Evolutionary conservation across 2,888 invertebrate species (phyloP), one percentile per base, ranked within the genome.

Genomic region (Fragum whitleyi): DNA sequence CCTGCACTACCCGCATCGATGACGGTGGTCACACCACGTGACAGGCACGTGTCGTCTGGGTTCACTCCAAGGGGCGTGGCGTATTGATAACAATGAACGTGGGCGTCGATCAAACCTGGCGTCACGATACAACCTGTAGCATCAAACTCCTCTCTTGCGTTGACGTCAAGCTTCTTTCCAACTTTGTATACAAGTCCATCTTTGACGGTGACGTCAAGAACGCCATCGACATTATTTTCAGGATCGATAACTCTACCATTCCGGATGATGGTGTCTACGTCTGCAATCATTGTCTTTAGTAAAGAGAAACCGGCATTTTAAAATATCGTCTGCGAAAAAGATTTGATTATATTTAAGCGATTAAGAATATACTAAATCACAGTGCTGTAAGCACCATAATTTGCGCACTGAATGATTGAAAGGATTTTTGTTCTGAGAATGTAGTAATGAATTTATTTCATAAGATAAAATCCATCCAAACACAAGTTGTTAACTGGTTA

Each of bases 1-100:
- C 92, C 92, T 84, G 92, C 79, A 74, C 92, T 92, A 47, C 92
- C 92, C 6, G 91, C 91, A 77, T 92, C 92, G 21, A 92, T 88
- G 1, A 88, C 87, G 0, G 91, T 90, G 0, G 92, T 92, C 3
- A 91, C 90, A 23, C 92, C 92, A 57, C 91, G 87, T n/a, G 88
- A 71, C 28, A 92, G 81, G 71, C 92, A 91, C 61, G 76, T 74
- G 32, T 81, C 80, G 77, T 92, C 92, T 16, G 90, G 85, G 80
- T 92, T 90, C 7, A 92, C 81, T 21, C 92, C 92, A 28, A 92
- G 81, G 14, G 92, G 92, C 19, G 92, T 92, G 51, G 88, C 89
- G 77, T 91, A 87, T 73, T 92, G 86, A 80, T 91, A 92, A 23
- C 89, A 90, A 78, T 92, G 92, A 19, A 92, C 88, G 75, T 92